Conservation (phyloP, 2,113 vertebrate genomes). For the Prionailurus bengalensis region DNA sequence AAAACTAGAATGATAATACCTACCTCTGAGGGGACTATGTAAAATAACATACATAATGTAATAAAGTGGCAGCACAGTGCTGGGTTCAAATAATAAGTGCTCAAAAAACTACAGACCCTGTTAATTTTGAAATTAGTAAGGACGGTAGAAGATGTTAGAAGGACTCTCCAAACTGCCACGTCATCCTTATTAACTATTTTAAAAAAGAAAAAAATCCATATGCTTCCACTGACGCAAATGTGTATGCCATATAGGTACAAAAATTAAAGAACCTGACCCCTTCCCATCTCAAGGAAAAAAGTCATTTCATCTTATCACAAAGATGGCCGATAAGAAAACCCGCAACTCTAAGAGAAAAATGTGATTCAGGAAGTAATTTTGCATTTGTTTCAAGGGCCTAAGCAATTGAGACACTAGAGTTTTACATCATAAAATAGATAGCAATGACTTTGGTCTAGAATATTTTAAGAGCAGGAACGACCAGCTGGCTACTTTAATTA, state of each 20-base stretch:
- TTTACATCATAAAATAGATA: neutral
- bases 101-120: neutral
- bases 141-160: neutral
- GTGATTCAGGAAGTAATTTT: neutral
- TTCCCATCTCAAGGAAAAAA: neutral
- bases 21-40: neutral
- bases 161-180: neutral
- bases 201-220: neutral
- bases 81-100: neutral
- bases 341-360: neutral
- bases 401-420: neutral
- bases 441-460: slow-evolving; percentile 46
- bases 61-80: neutral
- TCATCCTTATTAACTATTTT: neutral
- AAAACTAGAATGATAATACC: neutral
- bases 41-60: neutral
- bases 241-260: neutral
- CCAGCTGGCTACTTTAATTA: slow-evolving; percentile 41
- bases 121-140: neutral
- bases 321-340: neutral
- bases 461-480: slow-evolving; percentile 49
- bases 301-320: slow-evolving; percentile 8
- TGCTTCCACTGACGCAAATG: slow-evolving; percentile 20
- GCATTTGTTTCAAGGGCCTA: slow-evolving; percentile 36
- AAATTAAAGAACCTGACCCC: neutral